Evolutionary conservation across 2,888 invertebrate genomes (phyloP).

Genomic region (Rhamphomyia laevipes): DNA sequence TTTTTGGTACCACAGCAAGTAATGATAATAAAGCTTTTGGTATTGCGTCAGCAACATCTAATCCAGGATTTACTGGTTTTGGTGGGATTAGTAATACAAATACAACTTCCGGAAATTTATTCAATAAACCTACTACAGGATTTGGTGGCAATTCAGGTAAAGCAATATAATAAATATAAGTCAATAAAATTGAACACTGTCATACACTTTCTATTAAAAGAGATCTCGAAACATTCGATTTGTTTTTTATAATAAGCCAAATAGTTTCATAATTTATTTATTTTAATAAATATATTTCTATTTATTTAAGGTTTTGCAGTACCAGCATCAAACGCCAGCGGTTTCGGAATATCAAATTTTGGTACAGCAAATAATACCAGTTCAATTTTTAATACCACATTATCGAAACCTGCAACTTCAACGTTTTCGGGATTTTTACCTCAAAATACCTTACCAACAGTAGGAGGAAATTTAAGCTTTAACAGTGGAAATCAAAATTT

Average conservation of each 20-base stretch:
- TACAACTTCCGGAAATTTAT: slow-evolving; percentile 30
- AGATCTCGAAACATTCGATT: too few relatives aligned
- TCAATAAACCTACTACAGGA: slow-evolving; percentile 33
- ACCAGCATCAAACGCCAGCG: slow-evolving; percentile 18
- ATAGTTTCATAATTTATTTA: too few relatives aligned
- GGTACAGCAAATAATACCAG: slow-evolving; percentile 13
- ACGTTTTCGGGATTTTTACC: neutral
- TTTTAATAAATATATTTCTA: too few relatives aligned
- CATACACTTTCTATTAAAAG: too few relatives aligned
- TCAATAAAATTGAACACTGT: too few relatives aligned
- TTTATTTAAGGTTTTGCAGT: slow-evolving; percentile 42
- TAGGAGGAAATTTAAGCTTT: neutral
- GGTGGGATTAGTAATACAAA: slow-evolving; percentile 17
- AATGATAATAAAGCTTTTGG: slow-evolving; percentile 32
- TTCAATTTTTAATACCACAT: slow-evolving; percentile 37
- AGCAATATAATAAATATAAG: too few relatives aligned
- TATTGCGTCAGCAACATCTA: slow-evolving; percentile 21
- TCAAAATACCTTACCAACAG: neutral
- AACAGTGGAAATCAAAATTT: neutral
- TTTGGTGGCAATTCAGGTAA: slow-evolving; percentile 35
- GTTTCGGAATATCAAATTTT: slow-evolving; percentile 11
- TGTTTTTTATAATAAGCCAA: too few relatives aligned
- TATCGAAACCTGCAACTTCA: neutral
- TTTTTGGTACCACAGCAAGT: slow-evolving; percentile 35
- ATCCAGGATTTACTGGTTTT: slow-evolving; percentile 22